These are phyloP conservation scores for Callaeas wilsoni DNA, from an alignment of 2,113 vertebrate species.

Conservation along the genomic window DNA sequence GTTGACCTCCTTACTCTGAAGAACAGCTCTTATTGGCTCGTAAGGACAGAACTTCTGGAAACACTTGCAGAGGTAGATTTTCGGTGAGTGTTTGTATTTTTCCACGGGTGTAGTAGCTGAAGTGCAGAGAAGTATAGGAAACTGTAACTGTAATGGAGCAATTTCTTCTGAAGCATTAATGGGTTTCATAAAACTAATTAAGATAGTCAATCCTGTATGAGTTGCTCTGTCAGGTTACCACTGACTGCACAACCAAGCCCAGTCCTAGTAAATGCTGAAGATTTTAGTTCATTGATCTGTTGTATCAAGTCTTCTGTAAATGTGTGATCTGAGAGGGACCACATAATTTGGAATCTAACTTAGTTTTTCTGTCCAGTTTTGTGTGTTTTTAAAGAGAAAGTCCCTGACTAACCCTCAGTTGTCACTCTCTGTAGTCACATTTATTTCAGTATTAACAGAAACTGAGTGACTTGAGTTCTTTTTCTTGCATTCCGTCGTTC, in stretches of 20 bases:
- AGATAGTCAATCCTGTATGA: background rate
- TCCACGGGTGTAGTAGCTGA: background rate
- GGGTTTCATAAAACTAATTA: background rate
- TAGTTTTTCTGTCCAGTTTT: background rate
- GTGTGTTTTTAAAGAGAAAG: background rate
- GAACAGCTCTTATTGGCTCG: constrained; percentile 93
- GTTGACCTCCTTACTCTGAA: constrained; percentile 83
- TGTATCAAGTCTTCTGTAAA: background rate
- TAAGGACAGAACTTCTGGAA: constrained; percentile 92
- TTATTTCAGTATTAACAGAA: too few species aligned
- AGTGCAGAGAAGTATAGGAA: background rate
- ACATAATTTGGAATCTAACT: background rate
- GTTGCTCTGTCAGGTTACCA: background rate
- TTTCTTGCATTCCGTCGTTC: background rate
- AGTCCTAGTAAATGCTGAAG: background rate
- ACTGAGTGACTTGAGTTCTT: background rate
- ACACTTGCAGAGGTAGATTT: constrained; percentile 94
- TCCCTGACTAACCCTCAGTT: background rate
- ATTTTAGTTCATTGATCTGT: background rate
- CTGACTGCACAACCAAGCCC: background rate
- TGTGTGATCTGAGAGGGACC: background rate
- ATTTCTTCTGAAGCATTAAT: background rate
- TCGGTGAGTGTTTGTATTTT: constrained; percentile 69
- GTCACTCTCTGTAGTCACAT: background rate
- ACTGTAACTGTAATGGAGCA: background rate